Evolutionary conservation across 2,113 vertebrate species (phyloP).

Genomic region (Stictonetta naevosa): DNA sequence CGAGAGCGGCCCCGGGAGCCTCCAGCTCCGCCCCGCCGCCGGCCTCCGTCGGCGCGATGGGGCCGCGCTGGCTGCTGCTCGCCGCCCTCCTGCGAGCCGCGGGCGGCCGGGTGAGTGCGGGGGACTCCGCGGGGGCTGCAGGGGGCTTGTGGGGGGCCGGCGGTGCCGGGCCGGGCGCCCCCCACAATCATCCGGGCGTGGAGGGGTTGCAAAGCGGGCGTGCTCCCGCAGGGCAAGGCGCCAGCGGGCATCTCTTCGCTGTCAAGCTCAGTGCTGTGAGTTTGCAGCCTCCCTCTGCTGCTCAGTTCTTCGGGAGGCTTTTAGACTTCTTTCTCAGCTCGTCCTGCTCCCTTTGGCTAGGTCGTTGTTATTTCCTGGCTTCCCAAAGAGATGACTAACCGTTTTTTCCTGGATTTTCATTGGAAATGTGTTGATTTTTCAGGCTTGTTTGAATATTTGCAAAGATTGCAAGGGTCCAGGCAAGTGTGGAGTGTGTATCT

Average conservation of each 20-base stretch:
- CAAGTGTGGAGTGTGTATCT: no score
- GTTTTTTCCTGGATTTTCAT: neutral
- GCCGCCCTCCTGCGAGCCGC: neutral
- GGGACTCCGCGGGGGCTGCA: neutral
- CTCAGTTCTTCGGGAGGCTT: neutral
- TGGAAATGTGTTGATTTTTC: neutral
- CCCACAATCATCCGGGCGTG: no score
- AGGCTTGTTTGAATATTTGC: neutral
- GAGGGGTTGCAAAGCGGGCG: neutral
- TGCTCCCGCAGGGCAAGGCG: no score
- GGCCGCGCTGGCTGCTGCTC: neutral
- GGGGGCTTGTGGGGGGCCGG: no score
- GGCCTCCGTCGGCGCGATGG: neutral
- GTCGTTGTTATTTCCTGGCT: neutral
- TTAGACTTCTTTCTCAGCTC: neutral
- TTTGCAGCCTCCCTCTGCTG: neutral
- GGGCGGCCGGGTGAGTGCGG: neutral
- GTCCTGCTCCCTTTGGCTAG: accelerated
- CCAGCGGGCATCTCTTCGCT: neutral
- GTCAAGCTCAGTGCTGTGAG: neutral
- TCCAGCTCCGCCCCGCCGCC: neutral
- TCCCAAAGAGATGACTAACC: neutral
- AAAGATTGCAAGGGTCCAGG: neutral
- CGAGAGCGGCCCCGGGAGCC: neutral
- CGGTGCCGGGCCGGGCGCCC: no score